Evolutionary conservation across 2,888 invertebrate genomes (phyloP).

Genomic region (Zhengitettix transpicula): DNA sequence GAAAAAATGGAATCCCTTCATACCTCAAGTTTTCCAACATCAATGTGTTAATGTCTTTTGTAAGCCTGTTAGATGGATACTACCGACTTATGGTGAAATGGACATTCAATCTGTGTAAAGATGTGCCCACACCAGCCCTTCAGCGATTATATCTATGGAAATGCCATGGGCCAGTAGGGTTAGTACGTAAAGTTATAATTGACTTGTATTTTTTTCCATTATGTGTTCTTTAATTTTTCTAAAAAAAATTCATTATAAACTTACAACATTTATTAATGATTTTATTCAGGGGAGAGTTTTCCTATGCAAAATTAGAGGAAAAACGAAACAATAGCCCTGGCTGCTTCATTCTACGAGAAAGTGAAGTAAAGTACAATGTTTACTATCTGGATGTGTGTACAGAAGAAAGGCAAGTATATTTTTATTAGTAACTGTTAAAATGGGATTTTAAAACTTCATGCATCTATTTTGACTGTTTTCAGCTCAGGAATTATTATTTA

Average conservation of each 20-base stretch:
- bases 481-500: too few relatives aligned
- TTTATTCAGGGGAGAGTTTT: conserved; percentile 56
- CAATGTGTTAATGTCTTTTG: conserved; percentile 55
- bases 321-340: conserved; percentile 59
- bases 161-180: conserved; percentile 86
- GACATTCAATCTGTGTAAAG: conserved; percentile 78
- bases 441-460: too few relatives aligned
- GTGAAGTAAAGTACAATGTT: conserved; percentile 60
- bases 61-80: conserved; percentile 71
- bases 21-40: conserved; percentile 53
- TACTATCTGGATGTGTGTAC: conserved; percentile 70
- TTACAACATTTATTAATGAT: conserved; percentile 3
- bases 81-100: conserved; percentile 75
- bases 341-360: conserved; percentile 66
- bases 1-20: conserved; percentile 59
- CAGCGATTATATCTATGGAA: conserved; percentile 51
- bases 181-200: conserved; percentile 19
- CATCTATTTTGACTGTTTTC: too few relatives aligned
- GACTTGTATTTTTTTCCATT: too few relatives aligned
- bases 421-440: not conserved
- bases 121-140: conserved; percentile 64
- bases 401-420: conserved; percentile 41
- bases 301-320: conserved; percentile 66
- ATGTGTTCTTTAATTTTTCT: not conserved
- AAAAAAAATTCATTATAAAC: not conserved